phyloP scores from a whole-genome alignment of 2,888 invertebrate genomes.

The Eupeodes latifasciatus region DNA sequence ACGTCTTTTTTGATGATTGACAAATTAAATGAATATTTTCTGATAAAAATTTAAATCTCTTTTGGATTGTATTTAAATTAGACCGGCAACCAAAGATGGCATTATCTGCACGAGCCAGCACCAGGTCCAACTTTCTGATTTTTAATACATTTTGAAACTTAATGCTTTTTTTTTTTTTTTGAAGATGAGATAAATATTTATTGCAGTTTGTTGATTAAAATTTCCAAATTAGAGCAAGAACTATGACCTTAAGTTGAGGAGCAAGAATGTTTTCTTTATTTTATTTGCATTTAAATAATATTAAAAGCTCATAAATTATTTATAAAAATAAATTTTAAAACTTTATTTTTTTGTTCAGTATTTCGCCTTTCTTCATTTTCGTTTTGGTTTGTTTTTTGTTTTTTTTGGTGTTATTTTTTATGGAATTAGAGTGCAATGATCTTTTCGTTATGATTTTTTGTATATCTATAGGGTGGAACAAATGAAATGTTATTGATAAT shows the following conservation, averaged over 20 bases:
- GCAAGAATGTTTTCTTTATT: background rate
- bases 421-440: conserved; percentile 67
- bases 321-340: conserved; percentile 47
- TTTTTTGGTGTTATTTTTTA: conserved; percentile 2
- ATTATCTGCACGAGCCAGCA: too few relatives aligned
- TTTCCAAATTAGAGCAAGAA: conserved; percentile 48
- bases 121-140: background rate
- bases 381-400: background rate
- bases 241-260: conserved; percentile 51
- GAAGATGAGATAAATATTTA: conserved; percentile 20
- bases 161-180: conserved; percentile 1
- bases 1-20: too few relatives aligned
- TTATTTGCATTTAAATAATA: conserved; percentile 56
- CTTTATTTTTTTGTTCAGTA: background rate
- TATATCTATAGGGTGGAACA: background rate
- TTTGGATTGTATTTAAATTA: too few relatives aligned
- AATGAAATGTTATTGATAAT: background rate
- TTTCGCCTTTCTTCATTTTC: background rate
- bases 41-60: too few relatives aligned
- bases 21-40: too few relatives aligned
- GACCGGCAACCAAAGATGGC: too few relatives aligned
- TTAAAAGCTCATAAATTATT: conserved; percentile 67
- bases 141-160: background rate
- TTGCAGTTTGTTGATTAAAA: conserved; percentile 29
- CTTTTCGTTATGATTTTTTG: conserved; percentile 59